Evolutionary conservation across 2,888 invertebrate genomes (phyloP).

Genomic region (Volucella inflata): DNA sequence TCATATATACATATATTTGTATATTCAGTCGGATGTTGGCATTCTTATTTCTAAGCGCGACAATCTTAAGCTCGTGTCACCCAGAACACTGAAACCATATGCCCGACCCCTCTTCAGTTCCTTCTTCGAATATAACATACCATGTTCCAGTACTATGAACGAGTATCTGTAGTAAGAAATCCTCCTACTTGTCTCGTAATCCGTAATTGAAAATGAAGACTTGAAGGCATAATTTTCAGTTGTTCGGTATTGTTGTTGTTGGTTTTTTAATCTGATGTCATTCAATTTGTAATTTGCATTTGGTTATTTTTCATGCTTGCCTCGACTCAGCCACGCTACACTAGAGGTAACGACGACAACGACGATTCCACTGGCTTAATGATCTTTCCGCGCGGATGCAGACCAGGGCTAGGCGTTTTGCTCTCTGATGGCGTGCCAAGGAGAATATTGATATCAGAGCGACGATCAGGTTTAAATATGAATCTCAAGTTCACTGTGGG

Average conservation of each 20-base stretch:
- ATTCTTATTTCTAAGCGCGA: slow-evolving; percentile 34
- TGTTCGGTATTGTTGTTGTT: slow-evolving; percentile 56
- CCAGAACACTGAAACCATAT: slow-evolving; percentile 23
- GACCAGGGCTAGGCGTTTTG: neutral
- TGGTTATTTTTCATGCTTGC: slow-evolving; percentile 63
- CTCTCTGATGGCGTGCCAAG: slow-evolving; percentile 40
- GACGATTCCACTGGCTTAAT: slow-evolving; percentile 35
- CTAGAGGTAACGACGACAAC: slow-evolving; percentile 3
- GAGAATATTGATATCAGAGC: slow-evolving; percentile 59
- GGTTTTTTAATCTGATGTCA: slow-evolving; percentile 67
- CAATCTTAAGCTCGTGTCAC: slow-evolving; percentile 73
- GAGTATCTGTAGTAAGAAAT: slow-evolving; percentile 2
- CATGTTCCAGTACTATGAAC: neutral
- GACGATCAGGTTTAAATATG: slow-evolving; percentile 40
- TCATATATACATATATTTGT: slow-evolving; percentile 13
- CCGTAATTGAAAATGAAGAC: slow-evolving; percentile 74
- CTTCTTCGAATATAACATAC: neutral
- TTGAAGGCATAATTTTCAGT: slow-evolving; percentile 74
- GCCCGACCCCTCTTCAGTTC: neutral
- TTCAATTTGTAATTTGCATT: slow-evolving; percentile 75
- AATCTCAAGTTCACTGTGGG: slow-evolving; percentile 28
- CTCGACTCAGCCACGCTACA: slow-evolving; percentile 39
- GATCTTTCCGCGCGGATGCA: slow-evolving; percentile 17
- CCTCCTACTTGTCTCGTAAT: slow-evolving; percentile 51
- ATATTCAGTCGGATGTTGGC: slow-evolving; percentile 8